Percentiles rank a stretch among this genome's conserved stretches.
These are phyloP conservation scores for Halcyon chelicuti DNA, from an alignment of 2,797 vertebrate genomes.

Conservation along the genomic window DNA sequence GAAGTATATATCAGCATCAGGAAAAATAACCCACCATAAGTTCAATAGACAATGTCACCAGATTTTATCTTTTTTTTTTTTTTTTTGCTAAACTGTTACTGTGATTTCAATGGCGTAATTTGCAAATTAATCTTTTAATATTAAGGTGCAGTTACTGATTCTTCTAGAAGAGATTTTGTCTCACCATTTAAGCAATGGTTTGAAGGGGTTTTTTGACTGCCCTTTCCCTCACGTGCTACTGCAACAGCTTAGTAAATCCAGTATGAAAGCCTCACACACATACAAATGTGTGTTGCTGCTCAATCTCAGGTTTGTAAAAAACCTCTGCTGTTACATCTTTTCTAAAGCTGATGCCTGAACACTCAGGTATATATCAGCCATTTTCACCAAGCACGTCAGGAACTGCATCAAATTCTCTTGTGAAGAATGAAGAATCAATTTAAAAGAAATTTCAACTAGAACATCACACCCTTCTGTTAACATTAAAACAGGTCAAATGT, in stretches of 20 bases:
- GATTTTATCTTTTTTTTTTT: not conserved
- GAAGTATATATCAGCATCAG: accelerated
- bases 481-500: not conserved
- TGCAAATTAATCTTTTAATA: not conserved
- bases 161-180: not conserved
- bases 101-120: not conserved
- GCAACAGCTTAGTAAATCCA: not conserved
- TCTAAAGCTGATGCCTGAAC: not conserved
- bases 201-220: not conserved
- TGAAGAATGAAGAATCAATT: not conserved
- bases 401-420: not conserved
- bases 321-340: not conserved
- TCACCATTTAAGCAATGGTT: not conserved
- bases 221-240: not conserved
- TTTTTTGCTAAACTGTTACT: not conserved
- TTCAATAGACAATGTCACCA: not conserved
- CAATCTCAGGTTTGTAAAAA: not conserved
- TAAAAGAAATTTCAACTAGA: not conserved
- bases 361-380: not conserved
- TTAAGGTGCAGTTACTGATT: not conserved
- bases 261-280: not conserved
- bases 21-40: not conserved
- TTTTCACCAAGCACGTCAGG: not conserved
- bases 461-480: not conserved
- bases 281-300: not conserved